phyloP scores from a whole-genome alignment of 2,113 vertebrate genomes.

The Lepisosteus osseus region DNA sequence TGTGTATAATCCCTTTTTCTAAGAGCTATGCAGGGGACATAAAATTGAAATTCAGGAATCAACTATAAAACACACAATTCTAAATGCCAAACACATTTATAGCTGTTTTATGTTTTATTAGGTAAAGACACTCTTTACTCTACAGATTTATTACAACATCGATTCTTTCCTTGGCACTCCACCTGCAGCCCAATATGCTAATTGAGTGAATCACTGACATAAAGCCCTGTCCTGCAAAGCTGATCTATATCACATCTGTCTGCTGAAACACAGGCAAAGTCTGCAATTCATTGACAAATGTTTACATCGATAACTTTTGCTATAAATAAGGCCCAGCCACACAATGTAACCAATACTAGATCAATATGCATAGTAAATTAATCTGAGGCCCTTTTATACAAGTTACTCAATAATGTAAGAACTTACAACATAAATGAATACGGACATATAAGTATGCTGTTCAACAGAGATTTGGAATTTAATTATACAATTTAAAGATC shows the following conservation, averaged over 20 bases:
- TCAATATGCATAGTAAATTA: conserved; percentile 34
- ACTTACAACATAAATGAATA: conserved; percentile 25
- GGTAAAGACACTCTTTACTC: conserved; percentile 51
- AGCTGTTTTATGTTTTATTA: conserved; percentile 51
- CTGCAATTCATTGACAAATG: conserved; percentile 56
- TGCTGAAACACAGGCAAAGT: conserved; percentile 37
- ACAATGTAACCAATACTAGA: conserved; percentile 28
- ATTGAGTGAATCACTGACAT: conserved; percentile 59
- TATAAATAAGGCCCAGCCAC: conserved; percentile 57
- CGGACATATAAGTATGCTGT: too few relatives aligned
- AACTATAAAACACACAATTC: conserved; percentile 26
- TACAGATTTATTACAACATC: conserved; percentile 59
- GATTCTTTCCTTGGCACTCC: conserved; percentile 46
- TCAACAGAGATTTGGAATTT: conserved; percentile 10
- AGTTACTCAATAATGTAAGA: conserved; percentile 30
- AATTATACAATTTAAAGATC: conserved; percentile 43
- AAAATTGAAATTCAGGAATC: conserved; percentile 19
- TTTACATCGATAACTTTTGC: conserved; percentile 48
- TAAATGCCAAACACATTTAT: conserved; percentile 32
- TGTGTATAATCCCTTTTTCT: not conserved
- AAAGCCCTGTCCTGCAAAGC: conserved; percentile 44
- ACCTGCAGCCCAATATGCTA: conserved; percentile 64
- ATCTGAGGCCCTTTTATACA: conserved; percentile 12
- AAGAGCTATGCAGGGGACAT: conserved; percentile 20
- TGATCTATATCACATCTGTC: conserved; percentile 68